Conservation (phyloP, 1,140 invertebrate species). For the Neotoxoptera formosana region DNA sequence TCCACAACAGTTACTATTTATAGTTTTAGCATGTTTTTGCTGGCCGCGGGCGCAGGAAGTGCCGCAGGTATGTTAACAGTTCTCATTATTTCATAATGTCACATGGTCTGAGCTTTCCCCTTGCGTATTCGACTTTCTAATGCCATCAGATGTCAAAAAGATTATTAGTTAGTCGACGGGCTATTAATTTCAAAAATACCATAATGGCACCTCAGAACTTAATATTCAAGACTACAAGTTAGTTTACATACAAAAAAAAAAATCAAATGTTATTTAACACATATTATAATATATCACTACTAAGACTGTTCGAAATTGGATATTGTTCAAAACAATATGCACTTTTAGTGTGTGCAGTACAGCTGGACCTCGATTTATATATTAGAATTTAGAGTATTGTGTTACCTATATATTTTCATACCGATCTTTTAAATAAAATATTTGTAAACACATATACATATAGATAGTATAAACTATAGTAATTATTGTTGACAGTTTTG, state of each 20-base stretch:
- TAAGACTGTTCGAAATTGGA: background rate
- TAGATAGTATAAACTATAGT: background rate
- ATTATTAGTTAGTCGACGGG: background rate
- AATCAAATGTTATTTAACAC: background rate
- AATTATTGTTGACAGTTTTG: background rate
- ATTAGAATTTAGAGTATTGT: background rate
- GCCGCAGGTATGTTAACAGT: constrained; percentile 37
- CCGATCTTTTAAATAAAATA: background rate
- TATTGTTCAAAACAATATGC: background rate
- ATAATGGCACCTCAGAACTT: background rate
- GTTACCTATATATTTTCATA: background rate
- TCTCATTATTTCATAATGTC: constrained; percentile 50
- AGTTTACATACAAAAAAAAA: background rate
- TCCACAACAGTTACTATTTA: constrained; percentile 16
- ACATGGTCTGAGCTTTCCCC: constrained; percentile 43
- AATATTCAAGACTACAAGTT: background rate
- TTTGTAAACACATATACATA: background rate
- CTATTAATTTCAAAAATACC: constrained; percentile 15
- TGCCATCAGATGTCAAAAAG: constrained; percentile 47
- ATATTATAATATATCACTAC: no score
- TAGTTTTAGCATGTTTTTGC: background rate
- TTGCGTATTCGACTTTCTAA: constrained; percentile 53
- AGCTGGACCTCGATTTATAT: background rate
- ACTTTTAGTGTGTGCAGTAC: background rate
- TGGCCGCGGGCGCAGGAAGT: constrained; percentile 31